phyloP scores from a whole-genome alignment of 1,140 invertebrate genomes.

The Pseudomyrmex gracilis region DNA sequence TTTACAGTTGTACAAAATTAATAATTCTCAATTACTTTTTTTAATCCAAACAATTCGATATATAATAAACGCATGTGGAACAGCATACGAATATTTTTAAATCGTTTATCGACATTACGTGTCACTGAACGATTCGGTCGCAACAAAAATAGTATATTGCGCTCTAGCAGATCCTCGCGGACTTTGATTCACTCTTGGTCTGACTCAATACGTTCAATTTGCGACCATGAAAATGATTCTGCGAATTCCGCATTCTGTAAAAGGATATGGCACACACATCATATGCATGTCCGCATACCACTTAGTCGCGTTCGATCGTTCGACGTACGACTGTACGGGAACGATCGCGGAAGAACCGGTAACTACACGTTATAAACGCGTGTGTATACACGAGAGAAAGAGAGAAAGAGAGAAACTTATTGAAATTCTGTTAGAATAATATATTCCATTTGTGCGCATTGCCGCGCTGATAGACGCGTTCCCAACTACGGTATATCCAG shows the following conservation, averaged over 20 bases:
- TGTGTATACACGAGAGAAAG: not conserved
- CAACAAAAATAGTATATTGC: not conserved
- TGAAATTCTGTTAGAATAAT: constrained; percentile 49
- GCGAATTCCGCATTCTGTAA: not conserved
- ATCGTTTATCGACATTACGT: too few relatives aligned
- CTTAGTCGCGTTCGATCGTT: not conserved
- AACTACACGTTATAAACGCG: constrained; percentile 42
- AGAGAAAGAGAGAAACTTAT: not conserved
- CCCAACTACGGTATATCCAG: constrained; percentile 12
- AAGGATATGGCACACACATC: not conserved
- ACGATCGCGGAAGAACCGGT: constrained; percentile 23
- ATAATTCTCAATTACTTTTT: too few relatives aligned
- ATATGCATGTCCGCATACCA: constrained; percentile 13
- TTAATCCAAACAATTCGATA: too few relatives aligned
- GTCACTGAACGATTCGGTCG: too few relatives aligned
- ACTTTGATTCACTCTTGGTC: not conserved
- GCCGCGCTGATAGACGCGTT: constrained; percentile 14
- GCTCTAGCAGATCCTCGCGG: constrained; percentile 5
- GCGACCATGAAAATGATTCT: constrained; percentile 18
- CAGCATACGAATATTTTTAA: too few relatives aligned
- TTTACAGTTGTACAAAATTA: too few relatives aligned
- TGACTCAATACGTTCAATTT: constrained; percentile 19
- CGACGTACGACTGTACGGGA: not conserved
- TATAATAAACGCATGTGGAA: too few relatives aligned
- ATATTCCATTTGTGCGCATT: constrained; percentile 39